Evolutionary conservation across 2,888 invertebrate species (phyloP).

Genomic region (Trichogramma evanescens): DNA sequence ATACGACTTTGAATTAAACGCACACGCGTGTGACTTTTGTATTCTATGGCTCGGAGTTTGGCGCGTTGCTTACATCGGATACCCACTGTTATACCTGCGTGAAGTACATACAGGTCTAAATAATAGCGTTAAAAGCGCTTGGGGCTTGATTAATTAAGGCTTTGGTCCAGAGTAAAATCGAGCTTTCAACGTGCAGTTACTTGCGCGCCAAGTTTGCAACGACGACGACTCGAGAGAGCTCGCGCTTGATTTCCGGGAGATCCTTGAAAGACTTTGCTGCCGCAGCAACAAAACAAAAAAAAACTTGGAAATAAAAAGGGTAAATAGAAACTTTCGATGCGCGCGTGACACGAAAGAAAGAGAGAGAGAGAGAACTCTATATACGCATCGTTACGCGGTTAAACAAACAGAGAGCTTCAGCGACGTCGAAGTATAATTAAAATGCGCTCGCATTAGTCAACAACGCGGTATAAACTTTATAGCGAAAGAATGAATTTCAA

Average conservation of each 20-base stretch:
- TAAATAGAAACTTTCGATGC: slow-evolving; percentile 6
- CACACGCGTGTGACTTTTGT: no score
- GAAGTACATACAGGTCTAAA: background rate
- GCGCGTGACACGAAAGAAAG: background rate
- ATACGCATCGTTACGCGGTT: no score
- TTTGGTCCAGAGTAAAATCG: slow-evolving; percentile 1
- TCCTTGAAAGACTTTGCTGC: background rate
- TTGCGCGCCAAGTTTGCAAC: background rate
- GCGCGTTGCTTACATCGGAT: no score
- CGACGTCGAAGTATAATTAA: no score
- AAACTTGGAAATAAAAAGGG: background rate
- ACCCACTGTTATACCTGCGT: slow-evolving; percentile 1
- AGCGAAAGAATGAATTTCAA: no score
- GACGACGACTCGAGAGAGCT: background rate
- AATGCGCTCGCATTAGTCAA: no score
- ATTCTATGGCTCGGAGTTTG: no score
- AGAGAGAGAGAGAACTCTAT: background rate
- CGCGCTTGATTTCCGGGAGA: slow-evolving; percentile 1
- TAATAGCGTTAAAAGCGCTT: slow-evolving; percentile 1
- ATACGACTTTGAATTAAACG: no score
- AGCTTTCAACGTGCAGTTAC: background rate
- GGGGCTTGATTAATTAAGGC: slow-evolving; percentile 22
- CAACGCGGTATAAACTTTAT: no score
- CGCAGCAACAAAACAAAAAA: background rate
- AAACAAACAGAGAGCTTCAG: no score